Evolutionary conservation across 2,888 invertebrate species (phyloP), one percentile per base, ranked within the genome.

Genomic region (Auanema sp.): DNA sequence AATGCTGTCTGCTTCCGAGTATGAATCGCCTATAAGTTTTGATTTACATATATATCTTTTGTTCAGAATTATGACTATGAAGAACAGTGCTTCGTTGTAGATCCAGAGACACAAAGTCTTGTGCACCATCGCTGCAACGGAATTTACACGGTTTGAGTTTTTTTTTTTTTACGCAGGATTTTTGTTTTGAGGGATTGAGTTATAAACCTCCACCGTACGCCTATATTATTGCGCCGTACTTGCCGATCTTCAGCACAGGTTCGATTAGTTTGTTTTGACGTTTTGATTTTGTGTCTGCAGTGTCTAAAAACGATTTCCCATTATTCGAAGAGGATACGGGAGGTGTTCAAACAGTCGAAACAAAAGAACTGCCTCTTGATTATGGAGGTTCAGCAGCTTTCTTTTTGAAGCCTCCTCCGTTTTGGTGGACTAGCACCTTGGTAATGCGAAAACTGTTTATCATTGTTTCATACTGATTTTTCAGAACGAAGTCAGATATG

Each of bases 101-200:
- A 72, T n/a, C 55, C 53, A 4, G 47, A 52, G 10, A 60, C 52
- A 1, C 54, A 53, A 16, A 60, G 58, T n/a, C 59, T 79, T 18
- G 57, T 71, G 49, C 77, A 78, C 56, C 66, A 67, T 58, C 59
- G 79, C 24, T 79, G 79, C 58, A 75, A 75, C 51, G 77, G 78
- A 52, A 18, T 62, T 42, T 79, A 79, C 53, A 73, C 65, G 47
- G 73, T 75, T 51, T 58, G 12, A 11, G 16, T 14, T 10, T 14
- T 51, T 25, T 12, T n/a, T 58, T 12, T 18, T 14, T 43, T 25
- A 2, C 43, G 0, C 21, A 21, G 47, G 5, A 43, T 14, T 3
- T 44, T 24, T 24, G 40, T 14, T 4, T n/a, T 16, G 21, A 79
- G 66, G 72, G 77, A 21, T 49, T 62, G 53, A 75, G 75, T 51